Evolutionary conservation across 2,888 invertebrate genomes (phyloP), one percentile per base, ranked within the genome.

Genomic region (Drosophila neotestacea): DNA sequence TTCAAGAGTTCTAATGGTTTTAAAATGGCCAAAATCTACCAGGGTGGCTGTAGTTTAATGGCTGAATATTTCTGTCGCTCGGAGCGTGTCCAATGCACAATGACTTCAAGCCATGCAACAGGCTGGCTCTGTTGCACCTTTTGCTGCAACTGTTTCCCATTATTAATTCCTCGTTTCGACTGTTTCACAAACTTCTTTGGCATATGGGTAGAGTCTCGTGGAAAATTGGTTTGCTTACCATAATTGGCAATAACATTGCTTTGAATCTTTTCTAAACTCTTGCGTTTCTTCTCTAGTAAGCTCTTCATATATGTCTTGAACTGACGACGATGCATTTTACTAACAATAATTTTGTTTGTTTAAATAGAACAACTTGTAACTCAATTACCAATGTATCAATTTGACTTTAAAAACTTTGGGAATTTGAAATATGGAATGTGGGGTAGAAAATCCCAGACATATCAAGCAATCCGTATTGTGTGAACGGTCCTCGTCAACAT

Each of bases 11-110:
- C 41, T 13, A 41, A 9, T 9, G 41, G 13, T 16, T 16, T 41
- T 41, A 9, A 41, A 41, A 13, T 41, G 16, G 6, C 41, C 9
- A 38, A 38, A 51, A 32, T 60, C 59, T 76, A 82, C 86, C 86
- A 83, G 5, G 82, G 82, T 6, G 88, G 66, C 63, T 70, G 39
- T 30, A 88, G n/a, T 30, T 73, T 70, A 27, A 83, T 68, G 2
- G 77, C 3, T 4, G 56, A 11, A 65, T 66, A 72, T 6, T 51
- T 59, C 6, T 61, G 32, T 5, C 66, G 61, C 3, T 63, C 59
- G 5, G 70, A 55, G 9, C 82, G 86, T 41, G 73, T 76, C 82
- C 82, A 83, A 27, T 67, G 88, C 46, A 88, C 71, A 32, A 79
- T 52, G 4, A 70, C 28, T 4, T 68, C 66, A 7, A 62, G 2